Evolutionary conservation across 2,888 invertebrate genomes (phyloP).

Genomic region (Dicyrtomina minuta): DNA sequence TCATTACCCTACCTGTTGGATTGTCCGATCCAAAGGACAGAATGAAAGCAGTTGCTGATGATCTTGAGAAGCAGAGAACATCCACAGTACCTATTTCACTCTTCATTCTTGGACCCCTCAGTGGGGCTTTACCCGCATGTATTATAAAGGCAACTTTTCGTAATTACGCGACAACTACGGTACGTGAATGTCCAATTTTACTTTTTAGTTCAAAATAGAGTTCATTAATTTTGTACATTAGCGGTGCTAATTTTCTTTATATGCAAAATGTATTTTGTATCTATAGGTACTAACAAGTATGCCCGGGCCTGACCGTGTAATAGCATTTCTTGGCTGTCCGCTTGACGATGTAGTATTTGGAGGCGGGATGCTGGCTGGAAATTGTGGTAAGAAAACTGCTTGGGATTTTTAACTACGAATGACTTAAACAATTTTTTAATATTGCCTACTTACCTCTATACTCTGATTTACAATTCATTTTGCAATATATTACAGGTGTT

Average conservation of each 20-base stretch:
- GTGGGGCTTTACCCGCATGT: conserved; percentile 31
- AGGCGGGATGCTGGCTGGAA: conserved; percentile 35
- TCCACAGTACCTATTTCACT: conserved; percentile 29
- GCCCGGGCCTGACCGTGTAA: conserved; percentile 28
- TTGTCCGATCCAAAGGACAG: conserved; percentile 20
- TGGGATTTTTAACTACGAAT: too few species aligned
- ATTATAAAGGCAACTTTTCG: conserved; percentile 21
- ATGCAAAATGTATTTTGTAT: neutral
- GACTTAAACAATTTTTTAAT: neutral
- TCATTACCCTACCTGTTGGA: conserved; percentile 32
- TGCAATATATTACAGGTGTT: conserved; percentile 32
- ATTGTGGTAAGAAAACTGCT: conserved; percentile 35
- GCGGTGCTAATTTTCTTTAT: neutral
- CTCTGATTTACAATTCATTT: too few species aligned
- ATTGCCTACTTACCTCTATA: neutral
- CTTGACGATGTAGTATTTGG: conserved; percentile 30
- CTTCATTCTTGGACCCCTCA: conserved; percentile 24
- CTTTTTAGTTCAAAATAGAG: neutral
- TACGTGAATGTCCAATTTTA: too few species aligned
- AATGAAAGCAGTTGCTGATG: neutral
- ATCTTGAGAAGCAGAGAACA: conserved; percentile 22
- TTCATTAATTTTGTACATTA: neutral
- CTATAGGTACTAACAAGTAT: conserved; percentile 21
- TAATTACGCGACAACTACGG: conserved; percentile 32
- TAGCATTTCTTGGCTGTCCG: conserved; percentile 24